These are phyloP conservation scores for Gallinago stenura DNA, from an alignment of 2,797 vertebrate genomes.

Conservation along the genomic window DNA sequence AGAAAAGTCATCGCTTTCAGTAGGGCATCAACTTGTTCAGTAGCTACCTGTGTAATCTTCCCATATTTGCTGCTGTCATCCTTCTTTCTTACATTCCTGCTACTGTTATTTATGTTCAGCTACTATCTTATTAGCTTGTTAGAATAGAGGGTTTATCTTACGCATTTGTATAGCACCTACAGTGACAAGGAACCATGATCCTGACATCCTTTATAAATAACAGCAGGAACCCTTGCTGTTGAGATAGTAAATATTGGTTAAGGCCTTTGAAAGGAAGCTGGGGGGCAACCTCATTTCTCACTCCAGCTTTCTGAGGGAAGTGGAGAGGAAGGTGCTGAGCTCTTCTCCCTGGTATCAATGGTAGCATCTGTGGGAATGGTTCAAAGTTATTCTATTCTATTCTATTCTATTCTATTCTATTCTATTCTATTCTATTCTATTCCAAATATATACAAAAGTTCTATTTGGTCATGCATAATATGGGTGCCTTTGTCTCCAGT, in stretches of 20 bases:
- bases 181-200: background rate
- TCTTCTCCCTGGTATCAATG: background rate
- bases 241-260: background rate
- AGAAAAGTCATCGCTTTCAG: background rate
- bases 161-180: background rate
- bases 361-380: rapidly evolving
- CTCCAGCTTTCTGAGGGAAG: background rate
- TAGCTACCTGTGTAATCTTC: constrained; percentile 33
- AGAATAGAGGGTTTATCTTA: background rate
- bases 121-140: constrained; percentile 23
- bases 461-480: background rate
- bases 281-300: background rate
- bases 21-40: background rate
- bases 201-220: background rate
- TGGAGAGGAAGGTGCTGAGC: background rate
- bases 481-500: background rate
- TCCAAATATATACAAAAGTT: background rate
- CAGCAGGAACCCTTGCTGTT: background rate
- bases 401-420: background rate
- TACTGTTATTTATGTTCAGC: constrained; percentile 29
- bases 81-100: constrained; percentile 6
- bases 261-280: background rate
- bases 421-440: background rate
- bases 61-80: background rate
- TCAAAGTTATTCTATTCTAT: background rate